These are phyloP conservation scores for Crocodylus rhombifer DNA, from an alignment of 2,797 vertebrate species.

Conservation along the genomic window DNA sequence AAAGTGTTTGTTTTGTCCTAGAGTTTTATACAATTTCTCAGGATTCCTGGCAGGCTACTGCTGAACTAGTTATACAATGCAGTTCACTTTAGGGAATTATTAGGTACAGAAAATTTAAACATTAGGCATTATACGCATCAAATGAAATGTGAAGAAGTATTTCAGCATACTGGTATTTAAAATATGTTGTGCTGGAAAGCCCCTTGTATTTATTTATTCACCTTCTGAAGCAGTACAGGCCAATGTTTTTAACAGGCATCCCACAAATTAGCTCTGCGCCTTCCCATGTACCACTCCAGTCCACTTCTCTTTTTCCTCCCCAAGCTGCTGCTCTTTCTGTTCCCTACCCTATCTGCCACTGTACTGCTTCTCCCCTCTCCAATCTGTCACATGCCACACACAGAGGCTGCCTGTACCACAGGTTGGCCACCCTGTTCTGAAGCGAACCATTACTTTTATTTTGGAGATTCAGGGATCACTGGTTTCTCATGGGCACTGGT, in stretches of 20 bases:
- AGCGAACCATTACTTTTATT: background rate
- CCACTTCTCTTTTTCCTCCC: too few relatives aligned
- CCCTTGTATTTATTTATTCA: background rate
- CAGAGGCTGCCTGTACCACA: too few relatives aligned
- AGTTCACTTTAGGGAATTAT: background rate
- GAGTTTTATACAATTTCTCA: background rate
- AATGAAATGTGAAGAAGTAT: background rate
- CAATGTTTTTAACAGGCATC: too few relatives aligned
- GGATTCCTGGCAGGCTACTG: background rate
- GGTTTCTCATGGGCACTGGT: background rate
- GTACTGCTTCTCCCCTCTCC: too few relatives aligned
- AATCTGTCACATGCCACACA: too few relatives aligned
- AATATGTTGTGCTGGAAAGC: background rate
- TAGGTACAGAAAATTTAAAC: background rate
- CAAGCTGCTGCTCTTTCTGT: too few relatives aligned
- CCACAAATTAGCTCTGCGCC: too few relatives aligned
- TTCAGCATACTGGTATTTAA: background rate
- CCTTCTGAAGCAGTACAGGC: background rate
- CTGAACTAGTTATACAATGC: background rate
- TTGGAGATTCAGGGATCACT: background rate
- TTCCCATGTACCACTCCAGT: too few relatives aligned
- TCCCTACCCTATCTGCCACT: too few relatives aligned
- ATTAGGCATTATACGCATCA: background rate
- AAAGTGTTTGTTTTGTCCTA: background rate
- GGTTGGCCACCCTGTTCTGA: background rate